Base-by-base conservation (phyloP, 2,888 invertebrate species). In the Linnaemya vulpina region DNA sequence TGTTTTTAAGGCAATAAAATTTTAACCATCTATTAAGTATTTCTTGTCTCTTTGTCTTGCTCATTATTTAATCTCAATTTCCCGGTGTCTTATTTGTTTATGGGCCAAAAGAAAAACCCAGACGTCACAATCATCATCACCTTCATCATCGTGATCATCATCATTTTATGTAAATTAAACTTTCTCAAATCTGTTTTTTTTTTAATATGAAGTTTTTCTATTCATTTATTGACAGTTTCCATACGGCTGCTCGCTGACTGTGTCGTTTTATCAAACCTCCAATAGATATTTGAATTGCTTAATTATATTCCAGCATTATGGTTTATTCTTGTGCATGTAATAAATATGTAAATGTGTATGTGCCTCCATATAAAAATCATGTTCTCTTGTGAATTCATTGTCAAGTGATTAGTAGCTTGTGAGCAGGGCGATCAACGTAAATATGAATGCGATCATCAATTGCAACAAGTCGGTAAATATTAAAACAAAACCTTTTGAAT, bases 231-330 rank as follows among this genome's bases (percentile, higher is more conserved):
- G n/a, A n/a, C 20, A 38, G 60, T 75, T 13, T 38, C 70, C 25
- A 51, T 22, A 38, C 46, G 17, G 15, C 43, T 67, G 62, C 17
- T 15, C 7, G 46, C 53, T 58, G 78, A 60, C 68, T 74, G 55
- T 70, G 77, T 22, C 40, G 17, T 67, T 71, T 82, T 82, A 82
- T 85, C 82, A 49, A 17, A 79, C 67, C 71, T 60, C 46, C 82
- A 82, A 78, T 82, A 85, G 71, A 78, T 85, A 85, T 85, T 85
- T 85, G 79, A 85, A 85, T 85, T 82, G 71, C 82, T 85, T 82
- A 85, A 85, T 85, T 85, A 85, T 73, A 81, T 74, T 55, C 60
- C 68, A 38, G 49, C 38, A 70, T 74, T 22, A 74, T 49, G 58
- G 43, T 17, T 35, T 20, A 49, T 8, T 25, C 38, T 20, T n/a